Evolutionary conservation across 1,140 invertebrate species (phyloP).

Genomic region (Neelides sp.): DNA sequence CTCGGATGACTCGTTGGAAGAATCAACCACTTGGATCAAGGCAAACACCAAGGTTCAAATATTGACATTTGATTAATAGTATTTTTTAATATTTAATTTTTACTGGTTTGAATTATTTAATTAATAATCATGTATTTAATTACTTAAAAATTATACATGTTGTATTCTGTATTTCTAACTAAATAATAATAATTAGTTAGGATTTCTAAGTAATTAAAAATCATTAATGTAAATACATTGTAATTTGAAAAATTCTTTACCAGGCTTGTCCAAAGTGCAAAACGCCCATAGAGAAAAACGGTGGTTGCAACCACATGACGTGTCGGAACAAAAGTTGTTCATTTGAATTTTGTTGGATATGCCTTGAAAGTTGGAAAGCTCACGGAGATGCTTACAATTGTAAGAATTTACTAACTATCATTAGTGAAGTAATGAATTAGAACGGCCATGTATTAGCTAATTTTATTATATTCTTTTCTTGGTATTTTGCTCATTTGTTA

Average conservation of each 20-base stretch:
- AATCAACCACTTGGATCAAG: constrained; percentile 54
- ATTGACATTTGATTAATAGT: no score
- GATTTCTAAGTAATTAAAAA: no score
- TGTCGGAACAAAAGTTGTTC: constrained; percentile 49
- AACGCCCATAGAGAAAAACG: constrained; percentile 50
- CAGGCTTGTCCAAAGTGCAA: constrained; percentile 50
- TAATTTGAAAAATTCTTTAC: no score
- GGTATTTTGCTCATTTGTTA: background rate
- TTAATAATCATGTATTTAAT: background rate
- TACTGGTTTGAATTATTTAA: no score
- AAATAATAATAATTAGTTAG: no score
- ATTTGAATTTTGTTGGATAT: constrained; percentile 55
- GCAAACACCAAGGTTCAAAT: constrained; percentile 54
- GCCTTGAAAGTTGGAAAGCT: constrained; percentile 49
- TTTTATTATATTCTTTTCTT: background rate
- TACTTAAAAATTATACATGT: background rate
- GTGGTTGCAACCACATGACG: constrained; percentile 55
- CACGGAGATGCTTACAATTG: constrained; percentile 45
- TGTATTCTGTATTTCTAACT: background rate
- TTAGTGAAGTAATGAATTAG: background rate
- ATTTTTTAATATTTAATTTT: no score
- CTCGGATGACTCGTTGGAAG: constrained; percentile 54
- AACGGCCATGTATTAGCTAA: background rate
- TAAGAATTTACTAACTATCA: constrained; percentile 31
- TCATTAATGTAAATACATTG: no score